Conservation (phyloP, 2,888 invertebrate species). For the Hetaerina titia region DNA sequence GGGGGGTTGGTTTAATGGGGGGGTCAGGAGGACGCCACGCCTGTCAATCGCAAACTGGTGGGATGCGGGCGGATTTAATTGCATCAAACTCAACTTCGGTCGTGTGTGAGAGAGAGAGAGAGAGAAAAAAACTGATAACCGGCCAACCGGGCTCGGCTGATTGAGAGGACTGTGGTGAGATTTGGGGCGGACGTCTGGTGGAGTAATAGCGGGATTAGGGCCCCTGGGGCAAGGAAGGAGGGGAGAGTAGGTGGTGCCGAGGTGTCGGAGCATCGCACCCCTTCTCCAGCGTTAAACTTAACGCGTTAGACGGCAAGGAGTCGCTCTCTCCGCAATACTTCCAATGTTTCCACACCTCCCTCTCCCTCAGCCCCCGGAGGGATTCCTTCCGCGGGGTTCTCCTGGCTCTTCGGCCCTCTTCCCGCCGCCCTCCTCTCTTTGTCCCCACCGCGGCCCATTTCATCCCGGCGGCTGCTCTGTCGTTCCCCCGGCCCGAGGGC, state of each 20-base stretch:
- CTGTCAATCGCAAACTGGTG: slow-evolving; percentile 46
- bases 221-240: neutral
- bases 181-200: neutral
- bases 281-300: too few relatives aligned
- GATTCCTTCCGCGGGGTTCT: too few relatives aligned
- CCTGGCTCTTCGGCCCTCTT: neutral
- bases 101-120: neutral
- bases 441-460: too few relatives aligned
- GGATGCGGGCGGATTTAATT: slow-evolving; percentile 66
- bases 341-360: too few relatives aligned
- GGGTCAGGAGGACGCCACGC: neutral
- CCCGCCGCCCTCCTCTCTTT: neutral
- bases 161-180: slow-evolving; percentile 25
- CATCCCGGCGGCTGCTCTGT: too few relatives aligned
- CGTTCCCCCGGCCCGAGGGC: too few relatives aligned
- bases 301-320: too few relatives aligned
- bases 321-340: too few relatives aligned
- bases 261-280: neutral
- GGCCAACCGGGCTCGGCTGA: neutral
- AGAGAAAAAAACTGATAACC: neutral
- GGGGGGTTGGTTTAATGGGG: too few relatives aligned
- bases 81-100: slow-evolving; percentile 61
- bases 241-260: neutral
- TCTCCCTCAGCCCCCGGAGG: neutral
- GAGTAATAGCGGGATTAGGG: neutral